Percentiles rank a stretch among this genome's conserved stretches.
Conservation (phyloP, 2,113 vertebrate genomes). For the Cynopterus brachyotis region DNA sequence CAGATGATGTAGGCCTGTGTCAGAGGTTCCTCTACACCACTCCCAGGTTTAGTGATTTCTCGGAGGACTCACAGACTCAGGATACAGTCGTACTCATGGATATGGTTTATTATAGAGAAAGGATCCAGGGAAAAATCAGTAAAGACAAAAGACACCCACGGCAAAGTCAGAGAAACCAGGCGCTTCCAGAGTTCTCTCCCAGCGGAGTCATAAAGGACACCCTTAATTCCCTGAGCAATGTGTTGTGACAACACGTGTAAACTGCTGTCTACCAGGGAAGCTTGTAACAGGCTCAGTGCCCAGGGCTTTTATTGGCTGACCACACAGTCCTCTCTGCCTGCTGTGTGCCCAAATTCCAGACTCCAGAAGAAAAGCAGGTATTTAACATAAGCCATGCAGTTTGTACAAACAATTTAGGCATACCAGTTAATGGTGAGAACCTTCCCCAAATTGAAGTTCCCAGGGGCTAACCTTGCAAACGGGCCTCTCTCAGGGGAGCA, state of each 20-base stretch:
- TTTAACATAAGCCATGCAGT: neutral
- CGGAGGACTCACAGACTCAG: neutral
- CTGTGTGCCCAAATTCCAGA: neutral
- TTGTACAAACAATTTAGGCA: neutral
- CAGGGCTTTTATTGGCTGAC: neutral
- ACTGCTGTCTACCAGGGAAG: neutral
- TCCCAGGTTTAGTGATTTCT: neutral
- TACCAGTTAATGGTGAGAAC: neutral
- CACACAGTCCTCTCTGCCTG: neutral
- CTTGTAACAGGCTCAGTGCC: neutral
- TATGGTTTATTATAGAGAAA: neutral
- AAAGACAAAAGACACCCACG: neutral
- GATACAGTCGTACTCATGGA: neutral
- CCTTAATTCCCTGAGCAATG: neutral
- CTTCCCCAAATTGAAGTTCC: neutral
- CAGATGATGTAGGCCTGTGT: too few species aligned
- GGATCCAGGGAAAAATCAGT: neutral
- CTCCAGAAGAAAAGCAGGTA: neutral
- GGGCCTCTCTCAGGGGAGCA: neutral
- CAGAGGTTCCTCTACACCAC: neutral
- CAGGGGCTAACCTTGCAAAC: neutral
- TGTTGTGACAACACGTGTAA: accelerated
- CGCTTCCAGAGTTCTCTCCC: neutral
- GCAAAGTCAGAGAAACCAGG: neutral
- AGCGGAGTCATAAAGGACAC: too few species aligned